Conservation (phyloP, 2,797 vertebrate genomes). For the Scleropages formosus region DNA sequence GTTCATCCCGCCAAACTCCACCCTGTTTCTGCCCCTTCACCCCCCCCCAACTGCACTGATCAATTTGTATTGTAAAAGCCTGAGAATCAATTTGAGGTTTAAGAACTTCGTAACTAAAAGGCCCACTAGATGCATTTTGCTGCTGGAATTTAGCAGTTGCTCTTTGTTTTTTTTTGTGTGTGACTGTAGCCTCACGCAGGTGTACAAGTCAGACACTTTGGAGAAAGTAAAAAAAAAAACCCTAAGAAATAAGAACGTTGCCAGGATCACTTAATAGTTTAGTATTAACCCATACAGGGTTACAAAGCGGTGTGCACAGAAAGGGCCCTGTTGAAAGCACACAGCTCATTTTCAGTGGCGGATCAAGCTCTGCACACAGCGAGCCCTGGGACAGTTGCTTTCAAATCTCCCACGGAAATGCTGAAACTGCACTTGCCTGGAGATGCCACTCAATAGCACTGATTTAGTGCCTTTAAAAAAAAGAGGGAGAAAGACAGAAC, state of each 20-base stretch:
- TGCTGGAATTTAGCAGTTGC: neutral
- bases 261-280: too few species aligned
- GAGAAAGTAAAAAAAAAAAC: too few species aligned
- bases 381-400: slow-evolving; percentile 1
- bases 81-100: neutral
- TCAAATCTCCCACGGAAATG: neutral
- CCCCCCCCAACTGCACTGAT: neutral
- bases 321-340: neutral
- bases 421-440: neutral
- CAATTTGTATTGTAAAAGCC: neutral
- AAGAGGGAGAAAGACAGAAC: too few species aligned
- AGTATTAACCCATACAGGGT: too few species aligned
- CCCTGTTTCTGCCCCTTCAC: too few species aligned
- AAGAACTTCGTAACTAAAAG: neutral
- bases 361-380: neutral
- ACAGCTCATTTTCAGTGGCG: neutral
- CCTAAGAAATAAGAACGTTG: too few species aligned
- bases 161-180: too few species aligned
- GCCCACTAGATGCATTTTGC: neutral
- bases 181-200: neutral
- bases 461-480: too few species aligned
- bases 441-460: slow-evolving; percentile 21
- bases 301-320: too few species aligned
- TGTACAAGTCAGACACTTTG: too few species aligned
- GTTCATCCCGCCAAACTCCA: slow-evolving; percentile 12